Conservation (phyloP, 2,797 vertebrate genomes). For the Protonibea diacanthus region DNA sequence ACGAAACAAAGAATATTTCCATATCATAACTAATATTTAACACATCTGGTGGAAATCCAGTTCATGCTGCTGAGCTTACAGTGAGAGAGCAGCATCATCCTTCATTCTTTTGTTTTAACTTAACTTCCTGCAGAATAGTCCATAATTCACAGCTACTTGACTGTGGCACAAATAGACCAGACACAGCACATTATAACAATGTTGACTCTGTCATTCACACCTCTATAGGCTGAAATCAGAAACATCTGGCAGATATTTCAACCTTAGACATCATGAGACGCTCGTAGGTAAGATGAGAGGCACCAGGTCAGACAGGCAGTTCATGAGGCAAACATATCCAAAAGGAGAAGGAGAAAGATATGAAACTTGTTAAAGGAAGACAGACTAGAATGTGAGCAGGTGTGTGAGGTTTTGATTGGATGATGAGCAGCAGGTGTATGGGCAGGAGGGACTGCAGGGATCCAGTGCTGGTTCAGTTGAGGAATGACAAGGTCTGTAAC, state of each 20-base stretch:
- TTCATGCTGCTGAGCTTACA: neutral
- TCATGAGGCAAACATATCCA: neutral
- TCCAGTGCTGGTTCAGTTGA: neutral
- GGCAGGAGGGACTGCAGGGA: neutral
- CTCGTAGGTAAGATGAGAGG: neutral
- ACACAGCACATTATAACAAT: neutral
- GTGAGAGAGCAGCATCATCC: neutral
- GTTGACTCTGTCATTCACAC: conserved; percentile 8
- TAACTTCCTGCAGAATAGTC: neutral
- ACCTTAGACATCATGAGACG: neutral
- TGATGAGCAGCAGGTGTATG: neutral
- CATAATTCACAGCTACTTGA: neutral
- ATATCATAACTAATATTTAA: neutral
- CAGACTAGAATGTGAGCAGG: neutral
- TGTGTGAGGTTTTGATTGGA: neutral
- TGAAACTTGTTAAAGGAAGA: neutral
- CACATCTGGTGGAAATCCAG: neutral
- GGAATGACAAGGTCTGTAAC: neutral
- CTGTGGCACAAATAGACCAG: neutral
- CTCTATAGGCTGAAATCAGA: neutral
- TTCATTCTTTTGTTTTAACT: neutral
- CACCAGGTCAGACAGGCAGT: neutral
- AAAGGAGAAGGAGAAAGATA: neutral
- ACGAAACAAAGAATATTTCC: neutral
- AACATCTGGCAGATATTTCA: conserved; percentile 7